Conservation (phyloP, 1,140 invertebrate genomes). For the Alviniconcha marisindica region DNA sequence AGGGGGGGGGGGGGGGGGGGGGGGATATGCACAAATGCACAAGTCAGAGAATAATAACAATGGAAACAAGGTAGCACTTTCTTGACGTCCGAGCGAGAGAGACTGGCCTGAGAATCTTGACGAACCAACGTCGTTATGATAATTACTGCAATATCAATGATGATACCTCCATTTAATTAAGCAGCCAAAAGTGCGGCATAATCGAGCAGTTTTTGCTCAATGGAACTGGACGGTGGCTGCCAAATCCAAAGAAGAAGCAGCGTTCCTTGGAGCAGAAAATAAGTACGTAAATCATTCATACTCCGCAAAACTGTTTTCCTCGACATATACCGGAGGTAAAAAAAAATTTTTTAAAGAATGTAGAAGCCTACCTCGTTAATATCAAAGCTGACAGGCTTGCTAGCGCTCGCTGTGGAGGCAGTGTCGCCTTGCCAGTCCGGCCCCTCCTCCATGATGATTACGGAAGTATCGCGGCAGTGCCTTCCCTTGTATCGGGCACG, state of each 20-base stretch:
- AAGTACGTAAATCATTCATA: not conserved
- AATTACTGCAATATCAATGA: too few relatives aligned
- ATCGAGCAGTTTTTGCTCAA: not conserved
- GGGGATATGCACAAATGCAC: too few relatives aligned
- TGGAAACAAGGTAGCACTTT: too few relatives aligned
- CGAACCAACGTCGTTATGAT: too few relatives aligned
- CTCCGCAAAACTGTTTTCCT: not conserved
- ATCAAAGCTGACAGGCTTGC: conserved; percentile 26
- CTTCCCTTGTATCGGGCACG: not conserved
- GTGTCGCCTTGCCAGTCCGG: conserved; percentile 19
- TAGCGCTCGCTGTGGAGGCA: not conserved
- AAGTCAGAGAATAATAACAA: too few relatives aligned
- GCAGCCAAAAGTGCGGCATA: not conserved
- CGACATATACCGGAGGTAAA: not conserved
- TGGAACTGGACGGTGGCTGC: not conserved
- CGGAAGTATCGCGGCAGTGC: not conserved
- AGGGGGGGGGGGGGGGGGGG: too few relatives aligned
- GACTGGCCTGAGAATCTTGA: too few relatives aligned
- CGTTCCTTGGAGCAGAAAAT: not conserved
- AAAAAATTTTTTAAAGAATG: not conserved
- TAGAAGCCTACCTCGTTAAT: not conserved
- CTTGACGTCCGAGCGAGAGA: too few relatives aligned
- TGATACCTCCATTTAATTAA: too few relatives aligned
- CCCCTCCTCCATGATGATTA: conserved; percentile 35
- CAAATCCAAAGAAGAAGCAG: not conserved